phyloP scores from a whole-genome alignment of 2,797 vertebrate species.

The Sebastes vulpes region DNA sequence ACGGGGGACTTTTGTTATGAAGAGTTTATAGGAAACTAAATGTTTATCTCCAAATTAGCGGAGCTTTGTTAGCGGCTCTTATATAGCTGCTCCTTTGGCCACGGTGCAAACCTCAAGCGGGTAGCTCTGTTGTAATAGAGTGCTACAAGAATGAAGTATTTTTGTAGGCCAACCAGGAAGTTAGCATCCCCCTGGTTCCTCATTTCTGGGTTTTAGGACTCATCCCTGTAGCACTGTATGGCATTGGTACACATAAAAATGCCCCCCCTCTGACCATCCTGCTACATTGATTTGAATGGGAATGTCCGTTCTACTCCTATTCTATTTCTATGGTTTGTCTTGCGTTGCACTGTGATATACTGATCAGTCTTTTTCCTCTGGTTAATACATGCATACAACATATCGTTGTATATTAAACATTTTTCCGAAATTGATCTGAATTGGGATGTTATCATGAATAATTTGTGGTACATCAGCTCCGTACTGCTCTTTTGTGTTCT shows the following conservation, averaged over 20 bases:
- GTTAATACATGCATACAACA: not conserved
- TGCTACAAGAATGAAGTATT: too few species aligned
- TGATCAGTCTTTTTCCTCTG: not conserved
- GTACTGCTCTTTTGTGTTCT: not conserved
- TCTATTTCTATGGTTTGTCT: not conserved
- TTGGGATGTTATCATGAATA: not conserved
- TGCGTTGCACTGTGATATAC: not conserved
- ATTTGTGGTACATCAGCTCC: not conserved
- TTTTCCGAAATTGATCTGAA: not conserved
- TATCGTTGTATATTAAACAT: not conserved
- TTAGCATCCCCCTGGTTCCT: too few species aligned
- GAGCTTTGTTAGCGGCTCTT: too few species aligned
- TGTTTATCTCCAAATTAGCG: too few species aligned
- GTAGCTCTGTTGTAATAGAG: too few species aligned
- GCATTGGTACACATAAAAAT: not conserved
- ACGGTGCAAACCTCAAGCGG: too few species aligned
- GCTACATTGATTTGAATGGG: not conserved
- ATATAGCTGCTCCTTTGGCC: too few species aligned
- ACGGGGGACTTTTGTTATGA: too few species aligned
- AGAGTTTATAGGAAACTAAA: too few species aligned
- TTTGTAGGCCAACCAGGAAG: too few species aligned
- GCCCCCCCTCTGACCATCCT: not conserved
- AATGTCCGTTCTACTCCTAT: accelerated
- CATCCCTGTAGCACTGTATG: accelerated
- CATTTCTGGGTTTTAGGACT: too few species aligned